Conservation (phyloP, 2,888 invertebrate genomes). For the Apodemia zela region DNA sequence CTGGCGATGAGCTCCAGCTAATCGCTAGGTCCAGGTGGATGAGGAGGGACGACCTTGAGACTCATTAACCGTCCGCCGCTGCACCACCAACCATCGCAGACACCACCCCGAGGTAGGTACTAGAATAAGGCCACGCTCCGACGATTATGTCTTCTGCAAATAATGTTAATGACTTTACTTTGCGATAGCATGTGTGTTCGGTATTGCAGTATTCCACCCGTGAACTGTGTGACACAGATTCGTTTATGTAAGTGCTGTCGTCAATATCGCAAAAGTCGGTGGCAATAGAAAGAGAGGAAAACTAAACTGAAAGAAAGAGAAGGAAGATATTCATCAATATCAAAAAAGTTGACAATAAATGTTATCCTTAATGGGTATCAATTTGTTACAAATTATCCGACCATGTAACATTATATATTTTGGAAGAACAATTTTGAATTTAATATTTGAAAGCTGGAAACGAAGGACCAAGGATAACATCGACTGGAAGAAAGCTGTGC, state of each 20-base stretch:
- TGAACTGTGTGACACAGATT: constrained; percentile 39
- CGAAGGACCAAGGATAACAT: background rate
- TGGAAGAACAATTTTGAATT: constrained; percentile 1
- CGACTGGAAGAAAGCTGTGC: background rate
- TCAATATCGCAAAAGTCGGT: constrained; percentile 42
- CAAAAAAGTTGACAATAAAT: constrained; percentile 36
- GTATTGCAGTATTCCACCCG: constrained; percentile 41
- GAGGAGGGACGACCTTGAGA: constrained; percentile 44
- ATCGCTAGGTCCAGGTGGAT: constrained; percentile 41
- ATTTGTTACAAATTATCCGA: background rate
- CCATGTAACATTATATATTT: background rate
- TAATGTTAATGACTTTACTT: constrained; percentile 18
- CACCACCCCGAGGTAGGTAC: constrained; percentile 43
- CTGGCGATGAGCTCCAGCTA: constrained; percentile 51
- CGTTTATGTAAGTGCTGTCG: constrained; percentile 49
- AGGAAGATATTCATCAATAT: constrained; percentile 35
- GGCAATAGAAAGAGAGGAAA: constrained; percentile 38
- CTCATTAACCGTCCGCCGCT: constrained; percentile 45
- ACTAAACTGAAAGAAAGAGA: constrained; percentile 34
- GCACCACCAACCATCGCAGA: constrained; percentile 40
- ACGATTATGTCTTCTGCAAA: too few species aligned
- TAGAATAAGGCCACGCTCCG: background rate
- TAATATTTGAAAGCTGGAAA: background rate
- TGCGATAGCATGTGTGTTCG: constrained; percentile 28
- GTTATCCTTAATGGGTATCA: constrained; percentile 18